Evolutionary conservation across 2,113 vertebrate species (phyloP).

Genomic region (Murina feae): DNA sequence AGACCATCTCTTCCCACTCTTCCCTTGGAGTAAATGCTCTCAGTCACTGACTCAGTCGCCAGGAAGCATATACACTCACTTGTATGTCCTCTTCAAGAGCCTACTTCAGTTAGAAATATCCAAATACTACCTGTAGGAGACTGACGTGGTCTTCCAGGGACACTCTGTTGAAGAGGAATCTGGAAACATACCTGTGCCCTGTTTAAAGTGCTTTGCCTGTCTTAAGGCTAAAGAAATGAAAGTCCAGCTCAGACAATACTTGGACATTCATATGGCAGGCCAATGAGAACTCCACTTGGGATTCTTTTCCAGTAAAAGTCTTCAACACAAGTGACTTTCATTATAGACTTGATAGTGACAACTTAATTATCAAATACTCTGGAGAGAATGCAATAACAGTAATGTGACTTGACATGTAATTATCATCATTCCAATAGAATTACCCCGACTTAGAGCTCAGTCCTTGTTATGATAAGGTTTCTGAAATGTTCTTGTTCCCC

Average conservation of each 20-base stretch:
- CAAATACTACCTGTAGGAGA: no score
- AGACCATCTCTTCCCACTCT: background rate
- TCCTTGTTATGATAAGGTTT: conserved; percentile 1
- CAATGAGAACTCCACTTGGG: background rate
- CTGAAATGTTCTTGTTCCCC: background rate
- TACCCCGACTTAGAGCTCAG: conserved; percentile 4
- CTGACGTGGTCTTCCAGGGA: no score
- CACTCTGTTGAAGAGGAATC: background rate
- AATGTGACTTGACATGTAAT: conserved; percentile 58
- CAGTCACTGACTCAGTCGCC: background rate
- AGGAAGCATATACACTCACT: accelerated
- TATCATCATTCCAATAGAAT: conserved; percentile 62
- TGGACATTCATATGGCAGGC: background rate
- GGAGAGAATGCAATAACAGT: conserved; percentile 46
- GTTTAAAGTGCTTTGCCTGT: background rate
- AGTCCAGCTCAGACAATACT: background rate
- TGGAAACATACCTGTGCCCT: background rate
- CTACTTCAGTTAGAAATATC: background rate
- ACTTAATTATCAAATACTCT: conserved; percentile 60
- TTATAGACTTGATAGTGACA: conserved; percentile 36
- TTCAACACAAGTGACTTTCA: conserved; percentile 50
- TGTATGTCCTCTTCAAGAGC: background rate
- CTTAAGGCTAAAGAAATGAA: background rate
- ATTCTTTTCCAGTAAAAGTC: conserved; percentile 19
- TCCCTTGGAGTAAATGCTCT: background rate